These are phyloP conservation scores for Petrolisthes cinctipes DNA, from an alignment of 2,888 invertebrate genomes.

Conservation along the genomic window DNA sequence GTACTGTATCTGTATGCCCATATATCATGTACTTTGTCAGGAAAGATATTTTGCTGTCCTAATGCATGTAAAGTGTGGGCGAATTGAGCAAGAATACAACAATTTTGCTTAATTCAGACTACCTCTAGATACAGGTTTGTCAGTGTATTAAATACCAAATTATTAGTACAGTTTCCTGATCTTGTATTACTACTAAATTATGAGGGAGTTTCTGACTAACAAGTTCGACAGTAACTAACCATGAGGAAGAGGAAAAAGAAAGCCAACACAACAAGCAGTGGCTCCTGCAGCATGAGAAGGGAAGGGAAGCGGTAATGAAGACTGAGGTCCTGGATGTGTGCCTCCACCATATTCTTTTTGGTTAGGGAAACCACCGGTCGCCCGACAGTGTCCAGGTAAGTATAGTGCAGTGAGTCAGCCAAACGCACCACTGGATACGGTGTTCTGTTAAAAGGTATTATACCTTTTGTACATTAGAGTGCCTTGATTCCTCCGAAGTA, in stretches of 20 bases:
- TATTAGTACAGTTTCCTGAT: no score
- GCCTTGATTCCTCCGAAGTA: no score
- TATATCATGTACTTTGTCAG: no score
- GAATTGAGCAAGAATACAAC: no score
- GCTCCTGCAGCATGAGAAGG: conserved; percentile 90
- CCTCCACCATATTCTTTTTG: conserved; percentile 90
- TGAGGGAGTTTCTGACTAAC: no score
- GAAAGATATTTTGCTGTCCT: no score
- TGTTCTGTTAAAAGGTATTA: conserved; percentile 34
- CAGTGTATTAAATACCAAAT: no score
- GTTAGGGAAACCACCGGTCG: conserved; percentile 87
- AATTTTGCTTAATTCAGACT: no score
- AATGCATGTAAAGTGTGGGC: no score
- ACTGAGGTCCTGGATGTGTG: conserved; percentile 95
- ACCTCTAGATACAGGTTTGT: no score
- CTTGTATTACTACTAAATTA: no score
- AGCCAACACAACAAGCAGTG: conserved; percentile 87
- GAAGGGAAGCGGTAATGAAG: conserved; percentile 68
- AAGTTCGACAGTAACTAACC: conserved; percentile 32
- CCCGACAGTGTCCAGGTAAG: conserved; percentile 95
- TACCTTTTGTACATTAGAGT: background rate
- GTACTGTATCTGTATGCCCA: no score
- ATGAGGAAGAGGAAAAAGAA: conserved; percentile 87
- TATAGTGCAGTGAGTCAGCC: conserved; percentile 84
- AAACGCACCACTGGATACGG: conserved; percentile 77